A percentile compares a stretch with the other conserved stretches of the same genome.
These are phyloP conservation scores for Ernsta delagoae DNA, from an alignment of 2,888 invertebrate genomes.

Conservation along the genomic window DNA sequence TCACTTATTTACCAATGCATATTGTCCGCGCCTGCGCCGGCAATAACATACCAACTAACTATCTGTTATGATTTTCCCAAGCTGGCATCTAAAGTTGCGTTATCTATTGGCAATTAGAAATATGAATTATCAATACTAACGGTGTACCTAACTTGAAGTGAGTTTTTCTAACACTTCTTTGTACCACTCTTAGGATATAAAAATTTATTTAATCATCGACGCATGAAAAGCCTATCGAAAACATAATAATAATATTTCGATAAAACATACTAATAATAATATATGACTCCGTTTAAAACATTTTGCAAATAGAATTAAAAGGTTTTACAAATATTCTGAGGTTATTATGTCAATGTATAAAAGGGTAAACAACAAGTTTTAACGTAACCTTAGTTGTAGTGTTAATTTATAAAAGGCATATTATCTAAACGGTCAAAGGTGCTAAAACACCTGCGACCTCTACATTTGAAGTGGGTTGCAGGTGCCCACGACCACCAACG, in stretches of 20 bases:
- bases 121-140: not conserved
- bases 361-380: no score
- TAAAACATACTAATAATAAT: no score
- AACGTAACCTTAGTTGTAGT: no score
- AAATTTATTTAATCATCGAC: no score
- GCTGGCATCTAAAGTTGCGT: not conserved
- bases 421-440: conserved; percentile 24
- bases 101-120: not conserved
- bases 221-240: no score
- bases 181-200: no score
- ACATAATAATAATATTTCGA: no score
- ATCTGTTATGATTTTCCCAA: conserved; percentile 17
- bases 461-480: conserved; percentile 11
- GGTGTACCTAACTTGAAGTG: not conserved
- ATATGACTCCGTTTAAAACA: no score
- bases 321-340: no score
- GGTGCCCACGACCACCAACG: not conserved
- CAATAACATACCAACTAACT: conserved; percentile 15
- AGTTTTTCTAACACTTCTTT: not conserved
- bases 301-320: no score
- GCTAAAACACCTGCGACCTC: conserved; percentile 28
- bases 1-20: conserved; percentile 28
- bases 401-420: conserved; percentile 11
- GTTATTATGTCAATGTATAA: no score
- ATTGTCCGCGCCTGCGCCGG: conserved; percentile 18